These are phyloP conservation scores for Brachionichthys hirsutus DNA, from an alignment of 2,113 vertebrate genomes.

Conservation along the genomic window DNA sequence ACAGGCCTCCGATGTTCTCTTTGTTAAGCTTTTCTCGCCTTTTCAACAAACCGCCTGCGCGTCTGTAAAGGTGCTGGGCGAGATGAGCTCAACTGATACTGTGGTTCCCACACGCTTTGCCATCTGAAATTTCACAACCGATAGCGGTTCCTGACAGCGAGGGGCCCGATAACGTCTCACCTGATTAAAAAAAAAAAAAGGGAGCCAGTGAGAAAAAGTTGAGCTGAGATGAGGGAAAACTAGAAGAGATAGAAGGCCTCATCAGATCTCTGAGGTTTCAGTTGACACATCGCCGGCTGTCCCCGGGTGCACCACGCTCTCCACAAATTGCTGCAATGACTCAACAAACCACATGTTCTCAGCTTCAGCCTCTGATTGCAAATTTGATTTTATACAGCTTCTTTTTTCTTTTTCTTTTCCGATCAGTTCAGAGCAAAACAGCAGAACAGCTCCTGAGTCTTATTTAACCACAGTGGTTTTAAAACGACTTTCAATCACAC, in stretches of 20 bases:
- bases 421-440: background rate
- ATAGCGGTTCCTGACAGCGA: slow-evolving; percentile 75
- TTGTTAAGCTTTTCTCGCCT: slow-evolving; percentile 72
- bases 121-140: slow-evolving; percentile 79
- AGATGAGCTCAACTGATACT: slow-evolving; percentile 74
- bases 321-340: slow-evolving; percentile 55
- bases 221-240: slow-evolving; percentile 50
- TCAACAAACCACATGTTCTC: slow-evolving; percentile 52
- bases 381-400: slow-evolving; percentile 19
- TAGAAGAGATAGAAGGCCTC: slow-evolving; percentile 41
- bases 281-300: slow-evolving; percentile 55
- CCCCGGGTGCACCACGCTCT: slow-evolving; percentile 37
- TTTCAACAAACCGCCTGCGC: slow-evolving; percentile 67
- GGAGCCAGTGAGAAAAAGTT: slow-evolving; percentile 44
- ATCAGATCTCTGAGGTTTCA: slow-evolving; percentile 65
- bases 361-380: slow-evolving; percentile 48
- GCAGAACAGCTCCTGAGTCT: too few species aligned
- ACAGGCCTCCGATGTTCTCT: slow-evolving; percentile 61
- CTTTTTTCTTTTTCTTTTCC: slow-evolving; percentile 4
- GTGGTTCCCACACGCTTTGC: slow-evolving; percentile 73
- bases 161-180: slow-evolving; percentile 73
- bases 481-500: too few species aligned
- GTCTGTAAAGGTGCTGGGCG: slow-evolving; percentile 68
- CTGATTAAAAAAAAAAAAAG: slow-evolving; percentile 67
- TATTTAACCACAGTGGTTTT: too few species aligned